These are phyloP conservation scores for Apogon talboti DNA, from an alignment of 2,797 vertebrate genomes.

Conservation along the genomic window DNA sequence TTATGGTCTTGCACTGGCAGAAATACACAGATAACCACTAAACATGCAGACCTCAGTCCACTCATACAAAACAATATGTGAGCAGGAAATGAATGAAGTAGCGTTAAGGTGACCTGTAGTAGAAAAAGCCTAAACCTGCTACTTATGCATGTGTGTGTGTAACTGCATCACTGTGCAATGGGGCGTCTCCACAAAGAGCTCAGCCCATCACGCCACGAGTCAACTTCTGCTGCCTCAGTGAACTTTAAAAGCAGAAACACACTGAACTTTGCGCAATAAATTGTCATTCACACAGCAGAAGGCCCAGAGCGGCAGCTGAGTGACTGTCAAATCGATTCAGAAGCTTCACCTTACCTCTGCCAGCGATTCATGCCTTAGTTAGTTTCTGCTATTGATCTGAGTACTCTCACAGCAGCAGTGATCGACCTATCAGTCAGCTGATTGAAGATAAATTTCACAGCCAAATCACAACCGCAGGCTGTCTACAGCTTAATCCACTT, in stretches of 20 bases:
- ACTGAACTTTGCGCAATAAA: constrained; percentile 2
- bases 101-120: background rate
- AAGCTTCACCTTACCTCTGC: constrained; percentile 50
- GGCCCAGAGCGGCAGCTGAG: constrained; percentile 37
- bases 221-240: constrained; percentile 25
- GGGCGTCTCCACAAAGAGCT: background rate
- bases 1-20: background rate
- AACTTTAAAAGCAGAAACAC: constrained; percentile 1
- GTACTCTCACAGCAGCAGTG: constrained; percentile 17
- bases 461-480: constrained; percentile 24
- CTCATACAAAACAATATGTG: background rate
- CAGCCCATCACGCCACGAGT: background rate
- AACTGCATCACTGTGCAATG: background rate
- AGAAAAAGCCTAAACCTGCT: background rate
- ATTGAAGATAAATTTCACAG: constrained; percentile 58
- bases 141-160: background rate
- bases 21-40: background rate
- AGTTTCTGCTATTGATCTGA: constrained; percentile 58
- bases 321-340: constrained; percentile 56
- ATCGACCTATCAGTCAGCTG: constrained; percentile 49
- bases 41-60: background rate
- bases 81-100: background rate
- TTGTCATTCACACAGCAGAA: constrained; percentile 11
- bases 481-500: constrained; percentile 58
- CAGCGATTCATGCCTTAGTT: constrained; percentile 30